Base-by-base conservation (phyloP, 2,113 vertebrate genomes). In the Mesoclemmys tuberculata region DNA sequence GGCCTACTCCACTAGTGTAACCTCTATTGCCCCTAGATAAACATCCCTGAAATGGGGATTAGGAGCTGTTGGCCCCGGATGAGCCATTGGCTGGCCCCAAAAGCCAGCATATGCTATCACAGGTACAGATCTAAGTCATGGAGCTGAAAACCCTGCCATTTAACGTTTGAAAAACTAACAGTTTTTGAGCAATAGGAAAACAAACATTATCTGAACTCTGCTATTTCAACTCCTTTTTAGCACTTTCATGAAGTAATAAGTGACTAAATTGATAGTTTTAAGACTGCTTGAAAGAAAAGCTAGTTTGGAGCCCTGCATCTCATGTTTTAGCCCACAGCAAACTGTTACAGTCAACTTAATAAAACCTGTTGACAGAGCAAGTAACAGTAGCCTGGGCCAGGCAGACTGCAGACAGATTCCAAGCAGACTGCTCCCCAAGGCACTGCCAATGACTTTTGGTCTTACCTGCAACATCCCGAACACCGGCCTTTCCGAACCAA, bases 261-360 rank as follows among this genome's bases (percentile, higher is more conserved):
- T 68, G 77, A 44, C 44, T 85, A 82, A 55, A 80, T 35, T 68
- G 78, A 13, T 61, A 55, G 2, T 91, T 89, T 82, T 90, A 84
- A 91, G 38, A 61, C 51, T 83, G 85, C 75, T 16, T 64, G 85
- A 52, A 51, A 74, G 35, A 83, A 44, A 49, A 92, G 86, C 14
- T 41, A 58, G 26, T 87, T 71, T 77, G 13, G 18, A 87, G 4
- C 71, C 8, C 82, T 95, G 79, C 8, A 52, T 90, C 48, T 88
- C 93, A 94, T 89, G 27, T 82, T 91, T 89, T 77, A 89, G 38
- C 14, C 84, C 82, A 46, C 82, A 96, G 68, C 19, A 88, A 55
- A 82, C 2, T 8, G 44, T 10, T 51, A 80, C 1, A 8, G 21
- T 3, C 54, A 71, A 79, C 29, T 89, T 87, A 77, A 83, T 87